Conservation (phyloP, 1,140 invertebrate genomes). For the Halictus rubicundus region DNA sequence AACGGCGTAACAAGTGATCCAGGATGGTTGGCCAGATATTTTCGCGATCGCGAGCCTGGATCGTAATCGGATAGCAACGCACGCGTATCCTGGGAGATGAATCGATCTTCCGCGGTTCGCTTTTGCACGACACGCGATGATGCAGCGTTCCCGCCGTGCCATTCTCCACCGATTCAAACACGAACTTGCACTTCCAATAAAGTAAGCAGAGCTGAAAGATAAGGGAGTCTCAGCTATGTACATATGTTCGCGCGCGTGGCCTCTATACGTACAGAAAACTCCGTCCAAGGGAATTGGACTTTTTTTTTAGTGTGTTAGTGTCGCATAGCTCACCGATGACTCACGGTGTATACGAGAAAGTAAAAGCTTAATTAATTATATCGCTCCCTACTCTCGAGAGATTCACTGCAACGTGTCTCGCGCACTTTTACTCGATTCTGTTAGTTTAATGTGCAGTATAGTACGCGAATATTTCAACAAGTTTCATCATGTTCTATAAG, state of each 20-base stretch:
- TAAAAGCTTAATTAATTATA: no score
- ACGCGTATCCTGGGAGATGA: constrained; percentile 40
- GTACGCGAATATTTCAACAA: no score
- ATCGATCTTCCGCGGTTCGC: constrained; percentile 54
- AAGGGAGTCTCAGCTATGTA: background rate
- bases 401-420: no score
- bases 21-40: background rate
- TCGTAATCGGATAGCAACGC: constrained; percentile 47
- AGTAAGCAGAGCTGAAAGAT: constrained; percentile 38
- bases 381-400: no score
- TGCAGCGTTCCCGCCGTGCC: background rate
- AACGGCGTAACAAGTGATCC: background rate
- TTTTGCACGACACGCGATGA: constrained; percentile 12
- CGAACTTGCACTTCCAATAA: constrained; percentile 50
- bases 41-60: constrained; percentile 16
- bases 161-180: constrained; percentile 24
- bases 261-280: background rate
- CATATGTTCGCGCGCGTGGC: no score
- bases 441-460: no score
- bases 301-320: background rate
- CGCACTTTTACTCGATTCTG: no score
- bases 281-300: background rate
- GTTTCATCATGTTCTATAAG: no score
- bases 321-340: no score
- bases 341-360: no score